Base-by-base conservation (phyloP, 2,888 invertebrate species). In the Heteromyza rotundicornis region DNA sequence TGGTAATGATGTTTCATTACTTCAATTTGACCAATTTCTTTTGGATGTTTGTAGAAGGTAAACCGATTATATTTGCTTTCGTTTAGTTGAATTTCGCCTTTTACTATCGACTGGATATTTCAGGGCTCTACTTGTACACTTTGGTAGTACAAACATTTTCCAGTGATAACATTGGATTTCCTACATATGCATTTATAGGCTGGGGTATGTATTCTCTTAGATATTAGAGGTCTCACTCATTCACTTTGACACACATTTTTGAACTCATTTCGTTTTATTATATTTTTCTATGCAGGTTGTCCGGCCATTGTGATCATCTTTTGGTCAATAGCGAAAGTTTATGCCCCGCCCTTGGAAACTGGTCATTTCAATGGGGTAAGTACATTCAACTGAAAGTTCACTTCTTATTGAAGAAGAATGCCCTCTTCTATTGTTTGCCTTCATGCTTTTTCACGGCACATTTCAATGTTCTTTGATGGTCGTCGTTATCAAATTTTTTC, bases 1-100 rank as follows among this genome's bases (percentile, higher is more conserved):
- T 93, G 69, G 89, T 91, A 66, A 89, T 94, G 64, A 86, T 95
- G 68, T 89, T 94, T 76, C 94, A 95, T 82, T 97, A 96, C 83
- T 94, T 95, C 79, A 92, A 94, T 80, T 87, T 95, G 74, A 95
- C 96, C 24, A 96, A 95, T 80, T 97, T 96, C 86, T 97, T 96
- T 85, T 98, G 97, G 97, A 98, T 98, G 96, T 92, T 97, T 77
- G 95, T 97, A 17, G 95, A 95, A 89, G 95, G 95, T 94, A 84
- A 84, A n/a, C n/a, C n/a, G n/a, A n/a, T n/a, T n/a, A n/a, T n/a
- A n/a, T n/a, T n/a, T n/a, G n/a, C n/a, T n/a, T n/a, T n/a, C n/a
- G n/a, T 57, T 23, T 17, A 17, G 35, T 51, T 49, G 35, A 66
- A 60, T 57, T 55, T 47, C n/a, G 5, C 14, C 52, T n/a, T n/a